phyloP scores from a whole-genome alignment of 2,113 vertebrate genomes.

The Spilogale gracilis region DNA sequence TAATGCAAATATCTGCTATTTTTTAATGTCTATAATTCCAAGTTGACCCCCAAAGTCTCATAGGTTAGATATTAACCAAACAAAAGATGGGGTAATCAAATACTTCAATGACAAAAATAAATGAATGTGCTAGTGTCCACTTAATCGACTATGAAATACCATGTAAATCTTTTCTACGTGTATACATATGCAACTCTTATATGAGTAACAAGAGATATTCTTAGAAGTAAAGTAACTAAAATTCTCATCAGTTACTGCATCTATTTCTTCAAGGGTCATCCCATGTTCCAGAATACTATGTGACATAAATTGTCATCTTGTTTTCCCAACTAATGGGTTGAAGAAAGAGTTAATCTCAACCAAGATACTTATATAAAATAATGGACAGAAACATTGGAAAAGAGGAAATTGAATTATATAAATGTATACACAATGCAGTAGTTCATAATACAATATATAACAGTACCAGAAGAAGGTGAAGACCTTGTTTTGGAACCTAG shows the following conservation, averaged over 20 bases:
- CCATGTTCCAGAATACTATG: neutral
- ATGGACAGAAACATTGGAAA: neutral
- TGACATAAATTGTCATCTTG: neutral
- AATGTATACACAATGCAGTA: neutral
- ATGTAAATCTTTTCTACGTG: neutral
- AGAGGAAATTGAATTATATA: neutral
- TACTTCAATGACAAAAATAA: neutral
- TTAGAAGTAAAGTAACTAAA: neutral
- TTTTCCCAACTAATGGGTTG: neutral
- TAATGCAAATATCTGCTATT: neutral
- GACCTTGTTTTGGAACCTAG: neutral
- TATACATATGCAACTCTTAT: neutral
- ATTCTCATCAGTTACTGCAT: neutral
- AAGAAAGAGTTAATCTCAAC: neutral
- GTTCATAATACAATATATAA: neutral
- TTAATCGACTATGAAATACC: neutral
- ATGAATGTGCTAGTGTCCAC: neutral
- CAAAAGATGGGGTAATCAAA: neutral
- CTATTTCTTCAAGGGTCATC: neutral
- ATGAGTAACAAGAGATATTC: neutral
- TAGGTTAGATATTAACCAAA: neutral
- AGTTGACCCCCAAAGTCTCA: neutral
- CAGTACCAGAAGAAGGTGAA: neutral
- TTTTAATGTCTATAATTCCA: neutral
- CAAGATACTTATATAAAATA: neutral